These are phyloP conservation scores for Macrochelys suwanniensis DNA, from an alignment of 2,797 vertebrate species.

Conservation along the genomic window DNA sequence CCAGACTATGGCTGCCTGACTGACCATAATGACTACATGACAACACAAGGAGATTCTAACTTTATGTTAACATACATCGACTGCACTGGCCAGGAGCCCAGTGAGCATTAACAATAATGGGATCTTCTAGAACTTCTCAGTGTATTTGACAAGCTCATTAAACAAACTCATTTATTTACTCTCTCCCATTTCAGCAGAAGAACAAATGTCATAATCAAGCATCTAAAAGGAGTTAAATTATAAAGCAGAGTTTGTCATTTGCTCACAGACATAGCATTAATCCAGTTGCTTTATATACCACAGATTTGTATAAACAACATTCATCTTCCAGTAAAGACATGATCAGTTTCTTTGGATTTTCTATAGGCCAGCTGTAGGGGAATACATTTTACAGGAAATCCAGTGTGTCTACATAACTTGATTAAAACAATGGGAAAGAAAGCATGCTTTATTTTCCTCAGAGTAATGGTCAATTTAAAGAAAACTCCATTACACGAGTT, in stretches of 20 bases:
- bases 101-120: slow-evolving; percentile 30
- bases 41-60: slow-evolving; percentile 31
- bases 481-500: background rate
- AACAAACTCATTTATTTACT: slow-evolving; percentile 61
- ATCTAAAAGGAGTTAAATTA: slow-evolving; percentile 50
- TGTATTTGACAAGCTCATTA: slow-evolving; percentile 56
- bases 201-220: slow-evolving; percentile 58
- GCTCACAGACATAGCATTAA: slow-evolving; percentile 52
- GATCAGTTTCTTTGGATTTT: slow-evolving; percentile 33
- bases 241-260: slow-evolving; percentile 45
- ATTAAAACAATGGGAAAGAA: slow-evolving; percentile 44
- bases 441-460: background rate
- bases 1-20: background rate
- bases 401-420: slow-evolving; percentile 17
- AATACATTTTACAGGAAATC: slow-evolving; percentile 38
- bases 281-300: slow-evolving; percentile 43
- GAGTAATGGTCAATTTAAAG: slow-evolving; percentile 30
- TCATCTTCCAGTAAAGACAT: slow-evolving; percentile 55
- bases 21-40: slow-evolving; percentile 18
- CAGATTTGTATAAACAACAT: slow-evolving; percentile 39
- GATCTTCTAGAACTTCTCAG: slow-evolving; percentile 46
- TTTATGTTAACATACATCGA: slow-evolving; percentile 20
- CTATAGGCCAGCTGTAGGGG: slow-evolving; percentile 49
- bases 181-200: slow-evolving; percentile 49
- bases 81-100: slow-evolving; percentile 15